Evolutionary conservation across 2,797 vertebrate species (phyloP), one percentile per base, ranked within the genome.

Genomic region (Tapera naevia): DNA sequence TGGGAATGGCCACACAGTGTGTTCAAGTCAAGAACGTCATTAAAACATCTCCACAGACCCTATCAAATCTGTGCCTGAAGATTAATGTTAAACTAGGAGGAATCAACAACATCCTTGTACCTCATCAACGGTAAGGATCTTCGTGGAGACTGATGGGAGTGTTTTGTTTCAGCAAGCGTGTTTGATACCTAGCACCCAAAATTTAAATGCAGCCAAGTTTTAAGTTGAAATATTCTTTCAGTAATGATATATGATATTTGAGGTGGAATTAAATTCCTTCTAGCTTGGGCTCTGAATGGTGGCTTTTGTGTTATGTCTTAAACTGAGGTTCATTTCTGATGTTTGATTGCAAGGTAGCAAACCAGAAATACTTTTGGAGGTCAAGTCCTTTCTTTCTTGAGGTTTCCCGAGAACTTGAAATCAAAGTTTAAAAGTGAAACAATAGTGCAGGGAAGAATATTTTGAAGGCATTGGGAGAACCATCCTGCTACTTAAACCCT

Each of bases 1-100:
- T 98, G 96, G 98, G 98, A 58, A 98, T 98, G 98, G 98, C 98
- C 86, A 98, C 98, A 4, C 98, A 98, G 67, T 98, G 98, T 89
- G 98, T 98, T 85, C 98, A 98, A 96, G 98, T 98, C 90, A 98
- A 98, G 97, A 98, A 98, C 54, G 98, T 98, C 95, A 98, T 98
- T 64, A 98, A 98, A 98, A 98, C 98, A 88, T 98, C 98, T 96
- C 98, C 98, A 91, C 98, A 98, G 93, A 98, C 98, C 84, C 98
- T 98, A 32, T 98, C 98, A 96, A 98, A 98, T 93, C 96, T 98
- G 98, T 98, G 98, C 98, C 98, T 98, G 97, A 98, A 98, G 97
- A 98, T 98, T 88, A 98, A 98, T 5, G 98, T 98, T 94, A 98
- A 98, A 94, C 97, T 98, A 27, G 98, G 98, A 97, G 98, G 98